Evolutionary conservation across 2,888 invertebrate species (phyloP), one percentile per base, ranked within the genome.

Genomic region (Carterocephalus palaemon): DNA sequence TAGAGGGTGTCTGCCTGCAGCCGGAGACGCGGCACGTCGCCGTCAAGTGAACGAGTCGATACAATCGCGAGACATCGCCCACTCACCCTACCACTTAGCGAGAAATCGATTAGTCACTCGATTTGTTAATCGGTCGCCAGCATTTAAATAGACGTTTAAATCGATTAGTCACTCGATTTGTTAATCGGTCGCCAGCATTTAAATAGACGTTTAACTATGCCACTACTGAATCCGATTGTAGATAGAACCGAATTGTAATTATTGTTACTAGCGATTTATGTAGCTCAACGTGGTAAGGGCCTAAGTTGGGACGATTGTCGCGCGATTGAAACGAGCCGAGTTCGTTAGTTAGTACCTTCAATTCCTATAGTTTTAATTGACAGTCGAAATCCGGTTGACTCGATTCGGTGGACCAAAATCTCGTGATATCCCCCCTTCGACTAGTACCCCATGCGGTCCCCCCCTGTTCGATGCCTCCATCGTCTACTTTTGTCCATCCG

Each of bases 1-100:
- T 98, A 74, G 96, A 97, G 84, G 97, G 97, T 65, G 92, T 97
- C 64, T 92, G 92, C 79, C 83, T 96, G 70, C 92, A 92, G 77
- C 92, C 93, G 43, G 97, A 97, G 86, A 91, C 92, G 67, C 88
- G 92, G 69, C 87, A 86, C 64, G 76, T 82, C 46, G 72, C 79
- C 60, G 74, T 88, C 68, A 89, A 89, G 78, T 84, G 84, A 85
- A 62, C 54, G 16, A 26, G 6, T 12, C 8, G 13, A n/a, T n/a
- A n/a, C 10, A 2, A 10, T 26, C 19, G 38, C 12, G 33, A 20
- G n/a, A n/a, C n/a, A n/a, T 15, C 43, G 16, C 49, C 49, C 50
- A 42, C 52, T n/a, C n/a, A n/a, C n/a, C n/a, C n/a, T n/a, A n/a
- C n/a, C n/a, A n/a, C n/a, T n/a, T n/a, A n/a, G n/a, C n/a, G n/a